Evolutionary conservation across 2,797 vertebrate genomes (phyloP), one percentile per base, ranked within the genome.

Genomic region (Protosalanx chinensis): DNA sequence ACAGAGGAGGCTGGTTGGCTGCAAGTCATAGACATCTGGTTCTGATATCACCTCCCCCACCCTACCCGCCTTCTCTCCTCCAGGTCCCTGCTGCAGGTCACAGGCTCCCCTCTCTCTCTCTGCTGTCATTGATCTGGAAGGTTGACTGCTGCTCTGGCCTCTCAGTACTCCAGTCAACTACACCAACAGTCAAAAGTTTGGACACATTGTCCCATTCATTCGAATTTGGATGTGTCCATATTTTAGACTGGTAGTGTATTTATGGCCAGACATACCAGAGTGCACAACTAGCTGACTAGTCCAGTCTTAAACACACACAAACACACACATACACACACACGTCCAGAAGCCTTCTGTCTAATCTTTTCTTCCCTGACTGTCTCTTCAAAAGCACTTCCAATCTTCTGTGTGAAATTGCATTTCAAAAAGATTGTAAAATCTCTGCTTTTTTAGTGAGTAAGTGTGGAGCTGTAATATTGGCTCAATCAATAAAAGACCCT

Each of bases 11-110:
- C 30, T 32, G 66, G 4, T 16, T 35, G 30, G 66, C 49, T 32
- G 27, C 53, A 27, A 20, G 10, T 6, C n/a, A 18, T 46, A 49
- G 37, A 73, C 72, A 73, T 73, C 72, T 73, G 72, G 58, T 73
- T 64, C 66, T 51, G n/a, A 73, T 62, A 46, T 30, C 59, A 64
- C 61, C 56, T 72, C 20, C 35, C 12, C 51, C 5, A 7, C 7
- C 10, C 10, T 16, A 4, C 30, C 2, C 2, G 7, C 15, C 57
- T 27, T 4, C 16, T n/a, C 51, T 6, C 15, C 51, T 5, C 18
- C n/a, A 27, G 49, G 4, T 60, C 58, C 58, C 18, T 10, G 18
- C 59, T 23, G 7, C 29, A 29, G 59, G 27, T 27, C 23, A 15
- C 8, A 13, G 32, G 6, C 30, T 37, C 51, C 56, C 20, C 6